Percentiles rank a stretch among this genome's conserved stretches.
Conservation (phyloP, 1,140 invertebrate genomes). For the Ceratina japonica region DNA sequence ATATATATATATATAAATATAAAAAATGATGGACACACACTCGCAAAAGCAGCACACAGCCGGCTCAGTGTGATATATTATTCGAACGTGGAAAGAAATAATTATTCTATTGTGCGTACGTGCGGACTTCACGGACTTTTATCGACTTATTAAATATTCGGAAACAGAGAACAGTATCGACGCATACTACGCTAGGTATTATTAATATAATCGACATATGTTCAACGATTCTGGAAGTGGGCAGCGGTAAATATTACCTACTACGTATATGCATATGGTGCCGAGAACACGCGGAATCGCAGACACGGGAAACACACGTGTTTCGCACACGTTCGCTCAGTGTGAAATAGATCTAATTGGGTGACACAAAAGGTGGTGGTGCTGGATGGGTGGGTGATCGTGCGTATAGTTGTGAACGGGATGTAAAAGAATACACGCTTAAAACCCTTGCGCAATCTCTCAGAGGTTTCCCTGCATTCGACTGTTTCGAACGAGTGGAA, state of each 20-base stretch:
- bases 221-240: neutral
- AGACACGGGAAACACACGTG: constrained; percentile 15
- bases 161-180: constrained; percentile 41
- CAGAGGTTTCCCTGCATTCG: neutral
- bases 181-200: constrained; percentile 57
- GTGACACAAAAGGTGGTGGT: neutral
- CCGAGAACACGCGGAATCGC: constrained; percentile 24
- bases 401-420: neutral
- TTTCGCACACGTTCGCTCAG: constrained; percentile 47
- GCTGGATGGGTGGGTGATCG: neutral
- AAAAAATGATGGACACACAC: constrained; percentile 62
- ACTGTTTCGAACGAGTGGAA: no score
- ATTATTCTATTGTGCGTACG: constrained; percentile 55
- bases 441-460: constrained; percentile 23
- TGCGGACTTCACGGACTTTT: constrained; percentile 53
- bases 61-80: constrained; percentile 68
- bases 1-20: neutral
- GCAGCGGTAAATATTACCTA: neutral
- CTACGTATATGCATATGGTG: constrained; percentile 10
- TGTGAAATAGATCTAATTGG: constrained; percentile 59
- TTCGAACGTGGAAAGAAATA: constrained; percentile 56
- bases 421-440: constrained; percentile 26
- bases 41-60: constrained; percentile 52
- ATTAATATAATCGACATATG: constrained; percentile 44
- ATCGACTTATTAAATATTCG: constrained; percentile 21